These are phyloP conservation scores for Omphaloscelis lunosa DNA, from an alignment of 2,888 invertebrate genomes.

Conservation along the genomic window DNA sequence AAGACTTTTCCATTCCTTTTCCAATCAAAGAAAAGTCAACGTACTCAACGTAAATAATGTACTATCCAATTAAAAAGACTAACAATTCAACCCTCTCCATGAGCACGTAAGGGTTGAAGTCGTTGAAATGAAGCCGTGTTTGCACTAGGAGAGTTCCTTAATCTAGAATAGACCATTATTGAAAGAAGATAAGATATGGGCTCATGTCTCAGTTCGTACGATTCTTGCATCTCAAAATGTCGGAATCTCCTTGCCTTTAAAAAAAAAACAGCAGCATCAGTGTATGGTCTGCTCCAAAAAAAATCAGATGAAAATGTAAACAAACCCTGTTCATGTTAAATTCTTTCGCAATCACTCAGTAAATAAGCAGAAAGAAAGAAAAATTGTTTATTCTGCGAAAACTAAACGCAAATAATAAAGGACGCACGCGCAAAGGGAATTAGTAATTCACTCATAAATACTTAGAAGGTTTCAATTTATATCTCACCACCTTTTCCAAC, in stretches of 20 bases:
- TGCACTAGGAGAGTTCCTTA: neutral
- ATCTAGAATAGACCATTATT: neutral
- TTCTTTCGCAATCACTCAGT: neutral
- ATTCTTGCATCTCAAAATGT: neutral
- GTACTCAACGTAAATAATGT: conserved; percentile 26
- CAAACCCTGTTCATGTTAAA: neutral
- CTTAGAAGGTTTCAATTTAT: neutral
- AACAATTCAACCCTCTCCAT: conserved; percentile 22
- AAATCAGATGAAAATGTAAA: neutral
- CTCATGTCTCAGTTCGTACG: no score
- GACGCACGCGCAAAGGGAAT: no score
- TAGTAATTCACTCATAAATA: neutral
- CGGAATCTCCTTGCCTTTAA: neutral
- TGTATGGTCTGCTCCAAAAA: neutral
- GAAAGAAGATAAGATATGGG: neutral
- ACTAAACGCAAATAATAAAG: no score
- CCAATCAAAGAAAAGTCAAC: conserved; percentile 39
- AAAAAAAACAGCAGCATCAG: neutral
- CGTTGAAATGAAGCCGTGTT: conserved; percentile 18
- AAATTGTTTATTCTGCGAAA: no score
- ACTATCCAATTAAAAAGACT: conserved; percentile 32
- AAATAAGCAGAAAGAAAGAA: no score
- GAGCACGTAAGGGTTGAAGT: conserved; percentile 20
- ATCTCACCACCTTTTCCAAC: neutral
- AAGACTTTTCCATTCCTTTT: conserved; percentile 30